Evolutionary conservation across 2,797 vertebrate species (phyloP).

Genomic region (Manis crassicaudata): DNA sequence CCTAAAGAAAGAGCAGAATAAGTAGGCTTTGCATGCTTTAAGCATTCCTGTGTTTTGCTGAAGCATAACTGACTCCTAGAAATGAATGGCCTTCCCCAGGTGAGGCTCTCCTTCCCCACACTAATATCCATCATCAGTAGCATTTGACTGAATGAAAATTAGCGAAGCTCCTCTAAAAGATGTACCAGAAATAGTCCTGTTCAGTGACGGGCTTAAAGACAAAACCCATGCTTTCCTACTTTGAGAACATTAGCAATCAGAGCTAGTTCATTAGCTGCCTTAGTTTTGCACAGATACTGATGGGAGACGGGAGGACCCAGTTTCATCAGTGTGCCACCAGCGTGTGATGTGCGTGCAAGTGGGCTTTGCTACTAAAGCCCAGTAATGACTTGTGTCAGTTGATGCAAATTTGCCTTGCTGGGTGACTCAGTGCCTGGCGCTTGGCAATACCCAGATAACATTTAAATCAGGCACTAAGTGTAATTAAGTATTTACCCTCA

Average conservation of each 20-base stretch:
- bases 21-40: background rate
- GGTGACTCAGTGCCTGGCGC: slow-evolving; percentile 76
- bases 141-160: slow-evolving; percentile 47
- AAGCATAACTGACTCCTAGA: background rate
- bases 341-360: slow-evolving; percentile 67
- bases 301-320: slow-evolving; percentile 56
- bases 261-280: slow-evolving; percentile 41
- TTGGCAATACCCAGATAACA: slow-evolving; percentile 84
- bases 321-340: slow-evolving; percentile 72
- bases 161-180: background rate
- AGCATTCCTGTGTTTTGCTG: background rate
- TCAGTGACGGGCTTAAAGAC: background rate
- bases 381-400: slow-evolving; percentile 84
- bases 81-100: background rate
- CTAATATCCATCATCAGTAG: background rate
- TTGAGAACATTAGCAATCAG: background rate
- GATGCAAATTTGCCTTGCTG: slow-evolving; percentile 83
- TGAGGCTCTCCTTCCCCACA: background rate
- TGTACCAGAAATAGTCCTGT: slow-evolving; percentile 28
- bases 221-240: background rate
- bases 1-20: background rate
- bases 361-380: slow-evolving; percentile 78
- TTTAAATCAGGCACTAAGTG: slow-evolving; percentile 87
- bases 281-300: slow-evolving; percentile 64
- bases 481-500: slow-evolving; percentile 88